phyloP scores from a whole-genome alignment of 2,888 invertebrate genomes.

The Esperia sulphurella region DNA sequence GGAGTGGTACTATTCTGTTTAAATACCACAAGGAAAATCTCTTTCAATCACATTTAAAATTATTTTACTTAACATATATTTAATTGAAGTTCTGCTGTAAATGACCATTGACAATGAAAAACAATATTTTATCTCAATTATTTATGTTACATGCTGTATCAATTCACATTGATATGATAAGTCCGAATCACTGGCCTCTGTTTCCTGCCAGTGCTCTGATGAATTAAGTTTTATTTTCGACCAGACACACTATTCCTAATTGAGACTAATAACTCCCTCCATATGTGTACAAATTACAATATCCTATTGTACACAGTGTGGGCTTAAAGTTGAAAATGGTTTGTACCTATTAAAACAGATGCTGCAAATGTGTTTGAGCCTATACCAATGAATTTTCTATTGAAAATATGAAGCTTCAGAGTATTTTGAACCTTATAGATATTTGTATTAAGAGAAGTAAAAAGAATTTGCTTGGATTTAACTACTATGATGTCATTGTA shows the following conservation, averaged over 20 bases:
- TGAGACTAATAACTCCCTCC: slow-evolving; percentile 51
- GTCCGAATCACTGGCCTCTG: slow-evolving; percentile 32
- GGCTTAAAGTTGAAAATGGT: neutral
- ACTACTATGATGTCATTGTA: slow-evolving; percentile 27
- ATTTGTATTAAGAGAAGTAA: neutral
- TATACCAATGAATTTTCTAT: slow-evolving; percentile 25
- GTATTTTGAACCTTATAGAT: slow-evolving; percentile 35
- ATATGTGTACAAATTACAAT: neutral
- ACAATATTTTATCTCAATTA: slow-evolving; percentile 22
- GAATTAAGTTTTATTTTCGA: slow-evolving; percentile 49
- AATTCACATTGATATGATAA: slow-evolving; percentile 36
- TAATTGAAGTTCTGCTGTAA: neutral
- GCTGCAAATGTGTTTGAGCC: slow-evolving; percentile 12
- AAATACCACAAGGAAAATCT: no score
- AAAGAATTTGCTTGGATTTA: slow-evolving; percentile 5
- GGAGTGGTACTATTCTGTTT: no score
- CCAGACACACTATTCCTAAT: slow-evolving; percentile 47
- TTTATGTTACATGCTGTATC: slow-evolving; percentile 24
- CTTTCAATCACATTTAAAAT: no score
- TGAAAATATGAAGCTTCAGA: slow-evolving; percentile 12
- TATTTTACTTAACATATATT: neutral
- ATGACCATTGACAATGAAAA: neutral
- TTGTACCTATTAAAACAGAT: neutral
- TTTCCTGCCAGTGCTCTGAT: slow-evolving; percentile 27
- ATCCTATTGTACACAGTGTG: neutral